These are phyloP conservation scores for Noctua comes DNA, from an alignment of 2,888 invertebrate species.

Conservation along the genomic window DNA sequence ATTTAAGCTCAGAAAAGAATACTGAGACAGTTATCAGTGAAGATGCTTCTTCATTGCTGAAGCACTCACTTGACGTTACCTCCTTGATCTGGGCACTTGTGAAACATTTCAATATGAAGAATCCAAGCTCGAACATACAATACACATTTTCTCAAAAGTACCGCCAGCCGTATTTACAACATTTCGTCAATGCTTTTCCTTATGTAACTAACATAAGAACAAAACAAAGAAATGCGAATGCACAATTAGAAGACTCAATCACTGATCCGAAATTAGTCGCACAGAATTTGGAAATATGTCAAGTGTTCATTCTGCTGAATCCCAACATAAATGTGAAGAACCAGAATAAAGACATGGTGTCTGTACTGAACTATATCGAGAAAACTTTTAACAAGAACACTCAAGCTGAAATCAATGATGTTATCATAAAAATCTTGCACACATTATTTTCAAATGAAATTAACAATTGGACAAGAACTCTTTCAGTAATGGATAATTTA, in stretches of 20 bases:
- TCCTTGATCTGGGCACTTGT: slow-evolving; percentile 90
- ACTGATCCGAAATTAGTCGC: slow-evolving; percentile 81
- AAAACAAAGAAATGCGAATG: slow-evolving; percentile 73
- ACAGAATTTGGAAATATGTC: slow-evolving; percentile 83
- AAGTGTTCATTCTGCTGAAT: slow-evolving; percentile 87
- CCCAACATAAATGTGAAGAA: slow-evolving; percentile 81
- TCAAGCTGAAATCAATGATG: slow-evolving; percentile 73
- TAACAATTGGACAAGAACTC: slow-evolving; percentile 82
- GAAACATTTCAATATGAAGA: slow-evolving; percentile 77
- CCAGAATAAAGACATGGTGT: slow-evolving; percentile 78
- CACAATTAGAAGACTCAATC: slow-evolving; percentile 77
- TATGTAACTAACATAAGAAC: slow-evolving; percentile 87
- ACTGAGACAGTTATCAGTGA: slow-evolving; percentile 89
- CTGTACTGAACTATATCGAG: slow-evolving; percentile 88
- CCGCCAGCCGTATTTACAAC: slow-evolving; percentile 88
- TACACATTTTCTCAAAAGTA: slow-evolving; percentile 89
- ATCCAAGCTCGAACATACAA: slow-evolving; percentile 82
- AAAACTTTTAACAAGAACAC: slow-evolving; percentile 82
- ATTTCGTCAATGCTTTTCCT: slow-evolving; percentile 91
- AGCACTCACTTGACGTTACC: slow-evolving; percentile 91
- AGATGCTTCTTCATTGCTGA: slow-evolving; percentile 92
- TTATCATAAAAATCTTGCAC: slow-evolving; percentile 79
- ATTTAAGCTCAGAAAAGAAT: slow-evolving; percentile 78
- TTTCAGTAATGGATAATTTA: slow-evolving; percentile 78
- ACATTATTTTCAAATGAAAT: slow-evolving; percentile 80